A percentile compares a stretch with the other conserved stretches of the same genome.
phyloP scores from a whole-genome alignment of 2,797 vertebrate genomes.

The Hippopotamyrus pictus region DNA sequence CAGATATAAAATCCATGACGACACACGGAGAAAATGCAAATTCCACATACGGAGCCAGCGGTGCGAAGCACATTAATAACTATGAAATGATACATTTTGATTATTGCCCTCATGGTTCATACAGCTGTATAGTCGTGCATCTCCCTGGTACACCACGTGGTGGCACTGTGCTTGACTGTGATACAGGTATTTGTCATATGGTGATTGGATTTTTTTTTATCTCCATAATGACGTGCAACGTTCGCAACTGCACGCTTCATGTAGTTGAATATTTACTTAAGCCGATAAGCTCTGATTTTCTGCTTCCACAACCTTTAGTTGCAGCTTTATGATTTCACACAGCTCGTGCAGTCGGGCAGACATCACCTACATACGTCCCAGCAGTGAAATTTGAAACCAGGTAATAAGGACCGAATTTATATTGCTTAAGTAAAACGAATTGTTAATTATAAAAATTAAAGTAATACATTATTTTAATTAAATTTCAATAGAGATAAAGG shows the following conservation, averaged over 20 bases:
- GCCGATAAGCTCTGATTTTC: background rate
- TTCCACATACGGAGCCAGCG: background rate
- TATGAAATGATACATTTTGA: background rate
- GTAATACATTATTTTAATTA: background rate
- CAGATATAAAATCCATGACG: background rate
- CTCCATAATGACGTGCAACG: background rate
- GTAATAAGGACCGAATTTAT: background rate
- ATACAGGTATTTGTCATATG: background rate
- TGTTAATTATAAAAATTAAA: background rate
- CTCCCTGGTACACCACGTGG: background rate
- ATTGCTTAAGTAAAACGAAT: background rate
- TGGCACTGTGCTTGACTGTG: background rate
- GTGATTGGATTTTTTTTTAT: background rate
- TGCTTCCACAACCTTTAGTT: background rate
- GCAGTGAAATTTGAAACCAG: background rate
- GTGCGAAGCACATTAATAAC: background rate
- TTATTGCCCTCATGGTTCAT: background rate
- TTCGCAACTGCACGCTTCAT: background rate
- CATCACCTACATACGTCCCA: background rate
- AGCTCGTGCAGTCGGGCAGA: background rate
- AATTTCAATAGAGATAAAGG: background rate
- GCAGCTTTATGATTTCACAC: background rate
- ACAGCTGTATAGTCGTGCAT: background rate
- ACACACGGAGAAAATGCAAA: background rate
- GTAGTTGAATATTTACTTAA: constrained; percentile 7